These are phyloP conservation scores for Glyphotaelius pellucidus DNA, from an alignment of 2,888 invertebrate species.

Conservation along the genomic window DNA sequence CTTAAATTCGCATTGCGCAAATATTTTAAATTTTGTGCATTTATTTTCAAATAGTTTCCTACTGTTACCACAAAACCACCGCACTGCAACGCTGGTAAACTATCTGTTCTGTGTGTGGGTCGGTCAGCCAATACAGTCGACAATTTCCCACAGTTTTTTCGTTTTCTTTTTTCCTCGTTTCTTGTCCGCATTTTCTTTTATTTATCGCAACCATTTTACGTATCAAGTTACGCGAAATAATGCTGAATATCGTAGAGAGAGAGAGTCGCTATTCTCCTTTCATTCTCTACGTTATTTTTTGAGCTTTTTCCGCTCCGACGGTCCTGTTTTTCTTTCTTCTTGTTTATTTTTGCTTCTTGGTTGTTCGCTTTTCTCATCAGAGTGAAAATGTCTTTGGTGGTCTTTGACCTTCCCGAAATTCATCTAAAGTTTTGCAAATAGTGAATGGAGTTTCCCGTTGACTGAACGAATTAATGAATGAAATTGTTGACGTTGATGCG, in stretches of 20 bases:
- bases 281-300: slow-evolving; percentile 6
- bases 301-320: neutral
- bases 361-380: neutral
- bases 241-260: neutral
- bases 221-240: slow-evolving; percentile 40
- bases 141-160: slow-evolving; percentile 13
- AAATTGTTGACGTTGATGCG: neutral
- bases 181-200: slow-evolving; percentile 16
- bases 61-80: neutral
- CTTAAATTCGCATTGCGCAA: too few species aligned
- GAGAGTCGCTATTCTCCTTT: neutral
- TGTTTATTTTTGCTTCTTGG: neutral
- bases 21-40: too few species aligned
- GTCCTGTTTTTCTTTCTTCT: neutral
- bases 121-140: neutral
- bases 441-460: neutral
- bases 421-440: neutral
- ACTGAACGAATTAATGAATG: neutral
- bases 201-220: slow-evolving; percentile 28
- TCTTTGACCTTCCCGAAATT: neutral
- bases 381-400: neutral
- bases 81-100: neutral
- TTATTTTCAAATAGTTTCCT: too few species aligned
- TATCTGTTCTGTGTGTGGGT: neutral
- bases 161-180: neutral